These are phyloP conservation scores for Tricholaema leucomelas DNA, from an alignment of 2,113 vertebrate species.

Conservation along the genomic window DNA sequence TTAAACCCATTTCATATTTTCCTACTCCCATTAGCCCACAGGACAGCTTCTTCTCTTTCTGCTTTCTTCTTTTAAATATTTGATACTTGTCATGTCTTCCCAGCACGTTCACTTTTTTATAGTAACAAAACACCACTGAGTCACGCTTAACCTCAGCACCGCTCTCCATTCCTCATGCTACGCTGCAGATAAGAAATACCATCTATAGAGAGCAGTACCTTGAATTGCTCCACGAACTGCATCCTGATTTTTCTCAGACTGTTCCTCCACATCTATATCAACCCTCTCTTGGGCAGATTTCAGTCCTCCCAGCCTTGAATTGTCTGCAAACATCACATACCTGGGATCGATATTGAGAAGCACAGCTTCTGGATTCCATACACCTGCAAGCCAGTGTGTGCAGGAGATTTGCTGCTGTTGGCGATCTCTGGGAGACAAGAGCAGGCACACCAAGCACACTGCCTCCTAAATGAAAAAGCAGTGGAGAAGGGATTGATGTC, in stretches of 20 bases:
- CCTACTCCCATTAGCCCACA: background rate
- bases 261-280: background rate
- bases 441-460: slow-evolving; percentile 11
- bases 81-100: background rate
- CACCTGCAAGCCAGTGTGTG: background rate
- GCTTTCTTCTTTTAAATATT: slow-evolving; percentile 1
- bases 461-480: slow-evolving; percentile 21
- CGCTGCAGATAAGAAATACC: slow-evolving; percentile 18
- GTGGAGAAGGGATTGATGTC: background rate
- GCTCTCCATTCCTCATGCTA: background rate
- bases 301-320: background rate
- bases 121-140: slow-evolving; percentile 3
- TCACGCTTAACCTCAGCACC: slow-evolving; percentile 1
- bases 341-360: background rate
- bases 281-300: background rate
- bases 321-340: slow-evolving; percentile 1
- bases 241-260: slow-evolving; percentile 1
- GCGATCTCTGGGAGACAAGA: slow-evolving; percentile 12
- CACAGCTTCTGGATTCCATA: background rate
- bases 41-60: background rate
- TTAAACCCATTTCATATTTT: slow-evolving; percentile 12
- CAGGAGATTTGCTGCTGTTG: background rate
- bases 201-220: background rate
- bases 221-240: slow-evolving; percentile 2
- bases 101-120: background rate